Evolutionary conservation across 2,888 invertebrate genomes (phyloP), one percentile per base, ranked within the genome.

Genomic region (Augochlorella aurata): DNA sequence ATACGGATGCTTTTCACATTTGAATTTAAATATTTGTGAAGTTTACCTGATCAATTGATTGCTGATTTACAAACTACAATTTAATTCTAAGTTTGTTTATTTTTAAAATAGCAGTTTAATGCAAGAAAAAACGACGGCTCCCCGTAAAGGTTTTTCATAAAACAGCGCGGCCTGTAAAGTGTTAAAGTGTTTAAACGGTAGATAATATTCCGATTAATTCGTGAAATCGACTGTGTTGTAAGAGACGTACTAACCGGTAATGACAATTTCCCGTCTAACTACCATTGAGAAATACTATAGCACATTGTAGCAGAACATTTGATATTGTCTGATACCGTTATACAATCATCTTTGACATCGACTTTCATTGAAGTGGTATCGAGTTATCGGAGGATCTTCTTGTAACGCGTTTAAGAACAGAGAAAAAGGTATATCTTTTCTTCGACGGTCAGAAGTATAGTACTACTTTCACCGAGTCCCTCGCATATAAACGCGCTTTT

Each of bases 401-500:
- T 65, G 65, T 61, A 49, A 61, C n/a, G 75, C 49, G 14, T 72
- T 24, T 58, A 38, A 44, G 44, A 24, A 18, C 16, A 73, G 44
- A 14, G 16, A 45, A 16, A n/a, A 7, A 21, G 38, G 21, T 70
- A 21, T 14, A 47, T 58, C 45, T 73, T 49, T 72, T 29, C 21
- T 8, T 3, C 16, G 45, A 61, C 24, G 45, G 21, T 63, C 24
- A 70, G 29, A 66, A 63, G 71, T 80, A 75, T 70, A 68, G 44
- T 58, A 47, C 45, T 80, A 49, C 68, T 68, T 71, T 75, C 79
- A 82, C 77, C 79, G 72, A 50, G 63, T 65, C 67, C 72, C 74
- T 66, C 72, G 85, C 81, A 81, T 87, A 83, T 77, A 83, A 87
- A 86, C 82, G 81, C 58, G 69, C 79, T 68, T 52, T 79, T 77